These are phyloP conservation scores for Drosophila kuntzei DNA, from an alignment of 2,888 invertebrate species.

Conservation along the genomic window DNA sequence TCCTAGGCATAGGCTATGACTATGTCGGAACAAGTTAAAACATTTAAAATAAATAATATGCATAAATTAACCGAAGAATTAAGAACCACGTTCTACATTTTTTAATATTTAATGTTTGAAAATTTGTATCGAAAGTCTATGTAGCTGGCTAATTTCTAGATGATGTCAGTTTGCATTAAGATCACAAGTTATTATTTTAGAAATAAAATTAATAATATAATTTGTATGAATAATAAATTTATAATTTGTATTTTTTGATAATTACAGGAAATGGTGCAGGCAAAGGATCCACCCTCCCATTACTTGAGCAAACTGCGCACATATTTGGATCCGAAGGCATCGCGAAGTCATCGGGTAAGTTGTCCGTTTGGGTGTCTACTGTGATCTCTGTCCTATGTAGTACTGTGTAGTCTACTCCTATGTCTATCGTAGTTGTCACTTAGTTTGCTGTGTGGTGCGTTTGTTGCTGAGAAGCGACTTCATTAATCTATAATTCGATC, in stretches of 20 bases:
- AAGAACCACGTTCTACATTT: too few species aligned
- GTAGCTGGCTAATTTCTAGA: too few species aligned
- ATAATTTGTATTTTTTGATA: background rate
- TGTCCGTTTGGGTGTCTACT: conserved; percentile 1
- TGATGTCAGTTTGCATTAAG: too few species aligned
- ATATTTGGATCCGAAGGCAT: conserved; percentile 98
- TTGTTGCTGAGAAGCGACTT: conserved; percentile 33
- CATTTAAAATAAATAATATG: too few species aligned
- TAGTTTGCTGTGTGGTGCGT: conserved; percentile 53
- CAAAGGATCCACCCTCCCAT: conserved; percentile 98
- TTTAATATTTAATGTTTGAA: too few species aligned
- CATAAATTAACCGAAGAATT: too few species aligned
- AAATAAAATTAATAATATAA: background rate
- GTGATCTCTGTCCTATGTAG: conserved; percentile 27
- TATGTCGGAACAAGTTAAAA: too few species aligned
- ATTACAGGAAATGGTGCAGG: conserved; percentile 97
- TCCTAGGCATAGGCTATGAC: too few species aligned
- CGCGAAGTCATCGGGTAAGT: conserved; percentile 96
- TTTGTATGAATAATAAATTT: background rate
- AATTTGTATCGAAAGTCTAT: too few species aligned
- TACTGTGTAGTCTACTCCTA: conserved; percentile 15
- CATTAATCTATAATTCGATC: conserved; percentile 24
- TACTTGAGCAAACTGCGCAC: conserved; percentile 98
- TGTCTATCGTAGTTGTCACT: conserved; percentile 15
- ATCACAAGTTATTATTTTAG: too few species aligned